Conservation (phyloP, 2,113 vertebrate species). For the Furnarius figulus region DNA sequence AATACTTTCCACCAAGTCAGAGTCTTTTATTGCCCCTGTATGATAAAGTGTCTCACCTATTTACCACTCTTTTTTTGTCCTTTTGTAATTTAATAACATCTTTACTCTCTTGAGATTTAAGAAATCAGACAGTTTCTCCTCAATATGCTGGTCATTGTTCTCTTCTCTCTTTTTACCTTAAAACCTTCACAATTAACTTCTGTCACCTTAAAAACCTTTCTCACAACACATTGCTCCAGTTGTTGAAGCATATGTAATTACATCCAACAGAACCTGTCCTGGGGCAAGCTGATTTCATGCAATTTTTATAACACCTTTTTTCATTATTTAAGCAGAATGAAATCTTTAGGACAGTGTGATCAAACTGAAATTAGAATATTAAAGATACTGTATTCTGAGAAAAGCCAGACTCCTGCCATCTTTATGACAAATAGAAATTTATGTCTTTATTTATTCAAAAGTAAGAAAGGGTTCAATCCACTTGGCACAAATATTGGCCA, state of each 20-base stretch:
- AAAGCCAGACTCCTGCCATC: conserved; percentile 43
- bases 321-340: conserved; percentile 78
- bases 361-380: conserved; percentile 75
- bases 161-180: conserved; percentile 61
- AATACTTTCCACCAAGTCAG: conserved; percentile 23
- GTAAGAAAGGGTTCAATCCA: background rate
- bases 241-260: conserved; percentile 79
- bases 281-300: conserved; percentile 74
- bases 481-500: background rate
- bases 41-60: conserved; percentile 4
- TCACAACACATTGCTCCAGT: conserved; percentile 68
- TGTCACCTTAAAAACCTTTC: conserved; percentile 76
- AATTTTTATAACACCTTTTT: conserved; percentile 79
- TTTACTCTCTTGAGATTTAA: conserved; percentile 37
- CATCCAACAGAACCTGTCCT: conserved; percentile 74
- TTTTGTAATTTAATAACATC: conserved; percentile 63
- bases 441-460: background rate
- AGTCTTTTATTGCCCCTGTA: conserved; percentile 32
- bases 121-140: conserved; percentile 26
- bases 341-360: conserved; percentile 77
- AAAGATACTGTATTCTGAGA: conserved; percentile 49
- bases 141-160: background rate
- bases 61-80: conserved; percentile 34
- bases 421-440: conserved; percentile 4
- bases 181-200: conserved; percentile 75